phyloP scores from a whole-genome alignment of 2,797 vertebrate genomes.

The Allobates femoralis region DNA sequence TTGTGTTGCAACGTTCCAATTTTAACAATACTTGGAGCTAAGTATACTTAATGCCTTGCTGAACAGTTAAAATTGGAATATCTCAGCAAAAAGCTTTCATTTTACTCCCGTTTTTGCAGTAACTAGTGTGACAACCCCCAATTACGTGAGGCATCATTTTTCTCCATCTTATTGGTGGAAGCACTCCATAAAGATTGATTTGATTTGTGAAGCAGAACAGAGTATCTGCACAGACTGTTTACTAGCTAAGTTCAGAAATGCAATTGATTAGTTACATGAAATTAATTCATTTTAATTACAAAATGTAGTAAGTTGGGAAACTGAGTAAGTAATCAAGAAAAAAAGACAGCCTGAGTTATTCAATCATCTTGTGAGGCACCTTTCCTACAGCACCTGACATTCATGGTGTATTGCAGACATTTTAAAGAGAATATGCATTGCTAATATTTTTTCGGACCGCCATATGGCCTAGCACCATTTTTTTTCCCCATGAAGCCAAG shows the following conservation, averaged over 20 bases:
- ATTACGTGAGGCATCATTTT: neutral
- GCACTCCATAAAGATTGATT: neutral
- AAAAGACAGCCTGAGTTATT: neutral
- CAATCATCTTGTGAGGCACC: neutral
- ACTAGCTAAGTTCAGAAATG: neutral
- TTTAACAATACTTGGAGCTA: neutral
- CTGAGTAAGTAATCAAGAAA: neutral
- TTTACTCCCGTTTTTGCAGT: neutral
- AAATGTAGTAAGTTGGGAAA: neutral
- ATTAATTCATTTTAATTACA: neutral
- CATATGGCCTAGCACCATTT: too few species aligned
- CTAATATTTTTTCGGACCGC: too few species aligned
- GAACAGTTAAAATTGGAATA: neutral
- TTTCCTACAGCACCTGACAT: neutral
- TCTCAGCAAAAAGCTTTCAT: neutral
- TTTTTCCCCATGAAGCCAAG: too few species aligned
- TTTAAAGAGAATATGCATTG: neutral
- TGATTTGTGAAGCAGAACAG: too few species aligned
- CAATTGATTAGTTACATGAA: neutral
- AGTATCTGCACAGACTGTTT: neutral
- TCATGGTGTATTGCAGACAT: neutral
- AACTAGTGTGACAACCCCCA: neutral
- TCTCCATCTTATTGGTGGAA: neutral
- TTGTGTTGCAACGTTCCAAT: neutral
- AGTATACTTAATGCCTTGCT: neutral